These are phyloP conservation scores for Erinaceus europaeus DNA, from an alignment of 2,113 vertebrate genomes.

Conservation along the genomic window DNA sequence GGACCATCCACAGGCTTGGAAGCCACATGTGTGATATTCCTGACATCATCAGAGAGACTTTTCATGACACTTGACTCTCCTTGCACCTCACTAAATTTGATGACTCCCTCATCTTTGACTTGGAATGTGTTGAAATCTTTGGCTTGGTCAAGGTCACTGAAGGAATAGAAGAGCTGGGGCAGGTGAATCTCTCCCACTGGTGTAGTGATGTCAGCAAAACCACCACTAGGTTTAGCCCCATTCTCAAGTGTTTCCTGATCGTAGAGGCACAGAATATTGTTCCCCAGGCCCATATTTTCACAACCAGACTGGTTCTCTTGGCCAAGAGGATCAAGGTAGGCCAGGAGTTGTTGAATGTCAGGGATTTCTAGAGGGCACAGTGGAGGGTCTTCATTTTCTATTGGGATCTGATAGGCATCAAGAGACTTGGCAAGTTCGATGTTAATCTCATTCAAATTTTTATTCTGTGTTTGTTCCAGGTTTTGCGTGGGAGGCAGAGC, in stretches of 20 bases:
- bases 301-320: neutral
- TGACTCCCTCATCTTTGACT: neutral
- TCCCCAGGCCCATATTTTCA: neutral
- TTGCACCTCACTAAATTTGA: neutral
- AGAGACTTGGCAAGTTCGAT: neutral
- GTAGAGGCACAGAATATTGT: neutral
- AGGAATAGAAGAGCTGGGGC: neutral
- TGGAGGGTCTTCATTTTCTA: neutral
- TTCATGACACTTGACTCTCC: neutral
- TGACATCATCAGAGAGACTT: neutral
- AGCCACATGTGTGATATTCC: neutral
- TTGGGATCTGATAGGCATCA: neutral
- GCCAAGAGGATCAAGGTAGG: neutral
- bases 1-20: neutral
- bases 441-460: neutral
- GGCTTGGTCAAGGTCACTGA: neutral
- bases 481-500: neutral
- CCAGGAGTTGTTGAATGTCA: conserved; percentile 22
- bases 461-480: neutral
- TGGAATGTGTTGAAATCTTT: neutral
- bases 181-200: neutral
- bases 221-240: neutral
- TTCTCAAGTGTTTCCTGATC: neutral
- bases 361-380: conserved; percentile 16
- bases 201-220: neutral